phyloP scores from a whole-genome alignment of 1,140 invertebrate species.

The Euwallacea similis region DNA sequence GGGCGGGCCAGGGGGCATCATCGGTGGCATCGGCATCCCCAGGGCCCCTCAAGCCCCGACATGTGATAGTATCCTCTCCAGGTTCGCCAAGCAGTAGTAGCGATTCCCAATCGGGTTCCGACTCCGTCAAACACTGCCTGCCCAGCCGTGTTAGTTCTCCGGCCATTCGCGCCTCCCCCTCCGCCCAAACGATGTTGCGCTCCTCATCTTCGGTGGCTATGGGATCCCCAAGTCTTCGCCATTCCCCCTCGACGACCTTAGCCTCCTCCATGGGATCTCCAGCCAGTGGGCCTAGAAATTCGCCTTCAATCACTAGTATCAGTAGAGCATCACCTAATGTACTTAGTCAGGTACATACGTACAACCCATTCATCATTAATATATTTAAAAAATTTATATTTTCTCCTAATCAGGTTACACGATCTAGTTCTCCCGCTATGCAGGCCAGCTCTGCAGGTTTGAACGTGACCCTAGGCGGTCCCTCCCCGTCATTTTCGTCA shows the following conservation, averaged over 20 bases:
- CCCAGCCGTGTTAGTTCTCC: constrained; percentile 50
- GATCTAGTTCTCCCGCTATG: constrained; percentile 56
- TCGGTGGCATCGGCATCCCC: constrained; percentile 35
- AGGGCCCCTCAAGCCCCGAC: constrained; percentile 55
- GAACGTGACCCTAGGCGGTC: constrained; percentile 59
- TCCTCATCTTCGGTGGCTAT: constrained; percentile 45
- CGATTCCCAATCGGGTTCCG: constrained; percentile 66
- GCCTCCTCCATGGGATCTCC: constrained; percentile 46
- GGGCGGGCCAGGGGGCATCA: constrained; percentile 24
- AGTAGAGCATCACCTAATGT: constrained; percentile 50
- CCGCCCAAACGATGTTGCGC: constrained; percentile 42
- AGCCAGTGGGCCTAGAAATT: constrained; percentile 46
- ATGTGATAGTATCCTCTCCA: constrained; percentile 75
- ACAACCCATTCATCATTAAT: background rate
- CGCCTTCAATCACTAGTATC: constrained; percentile 47
- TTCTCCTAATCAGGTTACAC: constrained; percentile 34
- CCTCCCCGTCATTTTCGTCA: constrained; percentile 50
- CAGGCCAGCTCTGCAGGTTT: constrained; percentile 62
- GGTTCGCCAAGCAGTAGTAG: constrained; percentile 71
- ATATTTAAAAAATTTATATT: background rate
- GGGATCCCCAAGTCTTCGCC: constrained; percentile 40
- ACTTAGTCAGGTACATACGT: constrained; percentile 37
- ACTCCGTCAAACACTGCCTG: constrained; percentile 66
- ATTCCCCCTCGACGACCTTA: constrained; percentile 51
- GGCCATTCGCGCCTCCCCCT: constrained; percentile 44